Conservation (phyloP, 1,140 invertebrate species). For the Danaus plexippus region DNA sequence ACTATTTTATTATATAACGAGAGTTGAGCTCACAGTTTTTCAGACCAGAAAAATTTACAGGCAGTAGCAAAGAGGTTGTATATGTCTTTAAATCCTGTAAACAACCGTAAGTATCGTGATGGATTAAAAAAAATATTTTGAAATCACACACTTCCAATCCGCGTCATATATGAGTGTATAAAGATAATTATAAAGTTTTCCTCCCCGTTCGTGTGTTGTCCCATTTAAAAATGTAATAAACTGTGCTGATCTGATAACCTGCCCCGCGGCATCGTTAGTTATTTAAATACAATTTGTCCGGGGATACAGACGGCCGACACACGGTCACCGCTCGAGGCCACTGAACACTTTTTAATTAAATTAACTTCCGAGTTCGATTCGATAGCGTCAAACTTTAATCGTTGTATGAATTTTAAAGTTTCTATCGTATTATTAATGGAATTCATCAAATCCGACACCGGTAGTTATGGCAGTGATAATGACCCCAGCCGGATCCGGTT, state of each 20-base stretch:
- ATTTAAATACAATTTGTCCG: slow-evolving; percentile 27
- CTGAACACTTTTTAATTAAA: slow-evolving; percentile 34
- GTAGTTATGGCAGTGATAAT: slow-evolving; percentile 12
- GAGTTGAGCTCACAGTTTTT: no score
- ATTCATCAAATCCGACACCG: slow-evolving; percentile 14
- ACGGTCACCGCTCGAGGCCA: slow-evolving; percentile 42
- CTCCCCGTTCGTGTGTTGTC: no score
- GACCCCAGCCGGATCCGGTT: slow-evolving; percentile 14
- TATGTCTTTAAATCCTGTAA: no score
- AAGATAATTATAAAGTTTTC: no score
- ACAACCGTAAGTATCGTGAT: no score
- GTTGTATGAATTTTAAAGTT: neutral
- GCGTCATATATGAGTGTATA: no score
- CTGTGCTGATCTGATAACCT: slow-evolving; percentile 21
- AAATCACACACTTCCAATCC: no score
- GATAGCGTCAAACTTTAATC: slow-evolving; percentile 5
- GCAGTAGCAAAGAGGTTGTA: no score
- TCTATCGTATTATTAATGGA: neutral
- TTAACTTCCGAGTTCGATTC: slow-evolving; percentile 24
- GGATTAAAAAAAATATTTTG: no score
- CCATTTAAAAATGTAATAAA: slow-evolving; percentile 8
- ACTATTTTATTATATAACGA: no score
- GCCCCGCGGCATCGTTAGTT: slow-evolving; percentile 22
- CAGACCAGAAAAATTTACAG: no score
- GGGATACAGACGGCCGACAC: slow-evolving; percentile 26